Base-by-base conservation (phyloP, 1,140 invertebrate species). In the Maconellicoccus hirsutus region DNA sequence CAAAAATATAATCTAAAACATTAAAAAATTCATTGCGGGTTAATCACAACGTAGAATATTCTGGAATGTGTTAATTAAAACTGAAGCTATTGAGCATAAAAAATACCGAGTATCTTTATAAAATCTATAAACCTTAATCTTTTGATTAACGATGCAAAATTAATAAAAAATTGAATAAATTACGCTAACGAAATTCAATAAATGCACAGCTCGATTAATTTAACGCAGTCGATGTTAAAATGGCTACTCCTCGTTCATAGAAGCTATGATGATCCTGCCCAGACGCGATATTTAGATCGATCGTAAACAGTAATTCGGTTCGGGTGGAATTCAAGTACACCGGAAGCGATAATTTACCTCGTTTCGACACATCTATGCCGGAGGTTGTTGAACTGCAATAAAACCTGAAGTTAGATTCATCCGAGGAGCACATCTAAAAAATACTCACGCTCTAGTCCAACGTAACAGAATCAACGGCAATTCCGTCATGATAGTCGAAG, bases 271-370 rank as follows among this genome's bases (percentile, higher is more conserved):
- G 89, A 79, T 93, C 92, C 81, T 90, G 91, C 73, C 87, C 89
- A 71, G 88, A 84, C 33, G 91, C 91, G 38, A 94, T 88, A 75
- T 92, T 90, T 76, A 99, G 86, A 77, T 98, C 93, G 70, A 99
- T 88, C 0, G 94, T 98, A 80, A 98, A 98, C 70, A 99, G 81
- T 63, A 98, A 82, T 78, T 98, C 95, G 0, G 89, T 89, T 74
- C 97, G 86, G 1, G 95, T 97, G 27, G 94, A 91, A 81, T 99
- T 98, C 74, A 99, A 82, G 80, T 99, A 99, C 73, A 99, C 94
- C 0, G 97, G 97, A 70, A 99, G 83, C 0, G 92, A 92, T 19
- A 98, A 83, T 78, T 89, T 88, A 73, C 83, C 83, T 38, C 83
- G 81, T 27, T 81, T 80, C 14, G 80, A 75, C 73, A 86, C 85